These are phyloP conservation scores for Aphaenogaster rudis DNA, from an alignment of 1,140 invertebrate species.

Conservation along the genomic window DNA sequence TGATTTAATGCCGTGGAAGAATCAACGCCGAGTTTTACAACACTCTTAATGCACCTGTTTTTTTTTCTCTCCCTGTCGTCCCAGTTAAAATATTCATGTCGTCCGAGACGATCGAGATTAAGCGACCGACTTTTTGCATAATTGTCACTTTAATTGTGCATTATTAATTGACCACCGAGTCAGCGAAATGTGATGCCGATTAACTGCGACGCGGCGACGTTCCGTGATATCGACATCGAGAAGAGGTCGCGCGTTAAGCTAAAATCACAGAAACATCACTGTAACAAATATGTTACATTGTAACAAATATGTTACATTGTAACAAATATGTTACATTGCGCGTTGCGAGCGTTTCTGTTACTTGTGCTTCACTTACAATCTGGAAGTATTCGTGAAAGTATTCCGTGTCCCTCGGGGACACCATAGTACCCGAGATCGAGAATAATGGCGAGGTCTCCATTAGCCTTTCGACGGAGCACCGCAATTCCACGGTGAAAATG, in stretches of 20 bases:
- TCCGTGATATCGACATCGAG: background rate
- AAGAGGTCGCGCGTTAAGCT: background rate
- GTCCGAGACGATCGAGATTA: slow-evolving; percentile 26
- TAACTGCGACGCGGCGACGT: background rate
- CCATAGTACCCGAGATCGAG: background rate
- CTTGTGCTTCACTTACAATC: background rate
- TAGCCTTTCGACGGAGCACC: slow-evolving; percentile 33
- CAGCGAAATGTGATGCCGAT: background rate
- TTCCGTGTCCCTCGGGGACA: background rate
- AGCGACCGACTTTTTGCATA: slow-evolving; percentile 30
- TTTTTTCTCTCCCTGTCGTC: background rate
- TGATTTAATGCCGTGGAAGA: slow-evolving; percentile 52
- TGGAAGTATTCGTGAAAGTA: background rate
- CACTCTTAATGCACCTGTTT: slow-evolving; percentile 21
- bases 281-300: background rate
- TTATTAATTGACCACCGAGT: slow-evolving; percentile 42
- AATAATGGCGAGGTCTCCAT: slow-evolving; percentile 28
- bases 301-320: background rate
- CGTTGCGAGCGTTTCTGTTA: background rate
- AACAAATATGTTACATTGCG: too few species aligned
- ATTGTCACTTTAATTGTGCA: slow-evolving; percentile 55
- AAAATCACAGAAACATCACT: background rate
- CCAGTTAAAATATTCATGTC: slow-evolving; percentile 42
- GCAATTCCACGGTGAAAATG: slow-evolving; percentile 50
- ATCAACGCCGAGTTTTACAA: slow-evolving; percentile 55